Evolutionary conservation across 1,140 invertebrate genomes (phyloP).

Genomic region (Sinonovacula constricta): DNA sequence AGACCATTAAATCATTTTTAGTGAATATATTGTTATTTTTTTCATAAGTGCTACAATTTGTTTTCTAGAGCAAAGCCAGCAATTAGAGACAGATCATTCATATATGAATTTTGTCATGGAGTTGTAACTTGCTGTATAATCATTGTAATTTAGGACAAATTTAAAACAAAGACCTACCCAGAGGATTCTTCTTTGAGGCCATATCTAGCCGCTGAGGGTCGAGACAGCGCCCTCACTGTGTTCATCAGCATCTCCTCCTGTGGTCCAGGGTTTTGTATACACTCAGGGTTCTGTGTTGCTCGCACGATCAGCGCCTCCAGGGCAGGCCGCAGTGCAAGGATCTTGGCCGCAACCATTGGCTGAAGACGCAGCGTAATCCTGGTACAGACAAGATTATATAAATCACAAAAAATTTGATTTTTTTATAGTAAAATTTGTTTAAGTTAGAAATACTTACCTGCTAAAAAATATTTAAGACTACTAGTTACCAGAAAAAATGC

Average conservation of each 20-base stretch:
- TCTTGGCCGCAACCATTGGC: slow-evolving; percentile 86
- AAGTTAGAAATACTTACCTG: no score
- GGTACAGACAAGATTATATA: slow-evolving; percentile 34
- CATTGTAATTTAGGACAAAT: no score
- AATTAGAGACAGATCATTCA: no score
- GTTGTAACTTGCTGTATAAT: no score
- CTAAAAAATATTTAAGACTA: background rate
- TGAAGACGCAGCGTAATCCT: slow-evolving; percentile 94
- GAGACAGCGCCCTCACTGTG: slow-evolving; percentile 68
- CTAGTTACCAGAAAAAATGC: background rate
- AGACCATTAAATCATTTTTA: no score
- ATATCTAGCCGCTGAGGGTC: slow-evolving; percentile 66
- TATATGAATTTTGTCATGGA: no score
- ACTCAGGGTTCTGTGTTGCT: slow-evolving; percentile 88
- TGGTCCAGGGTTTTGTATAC: slow-evolving; percentile 61
- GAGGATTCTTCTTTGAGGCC: slow-evolving; percentile 55
- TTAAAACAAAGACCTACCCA: slow-evolving; percentile 52
- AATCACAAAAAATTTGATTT: background rate
- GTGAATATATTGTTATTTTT: no score
- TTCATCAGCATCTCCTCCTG: slow-evolving; percentile 72
- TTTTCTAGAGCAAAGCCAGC: no score
- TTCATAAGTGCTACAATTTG: no score
- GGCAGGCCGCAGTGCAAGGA: slow-evolving; percentile 91
- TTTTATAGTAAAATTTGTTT: background rate
- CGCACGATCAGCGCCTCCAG: slow-evolving; percentile 91